phyloP scores from a whole-genome alignment of 2,888 invertebrate species.

The Salticus scenicus region DNA sequence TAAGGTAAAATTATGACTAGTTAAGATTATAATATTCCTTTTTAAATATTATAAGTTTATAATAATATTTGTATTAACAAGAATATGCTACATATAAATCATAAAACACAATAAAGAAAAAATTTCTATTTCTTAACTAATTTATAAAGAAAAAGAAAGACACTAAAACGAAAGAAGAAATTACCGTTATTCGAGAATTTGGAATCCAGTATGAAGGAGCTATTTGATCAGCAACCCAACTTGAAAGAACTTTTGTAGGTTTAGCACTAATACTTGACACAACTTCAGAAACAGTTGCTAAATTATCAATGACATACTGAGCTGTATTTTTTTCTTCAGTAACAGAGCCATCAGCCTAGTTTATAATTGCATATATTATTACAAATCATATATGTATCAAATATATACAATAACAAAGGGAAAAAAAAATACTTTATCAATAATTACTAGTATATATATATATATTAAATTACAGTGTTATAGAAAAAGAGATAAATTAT shows the following conservation, averaged over 20 bases:
- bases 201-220: constrained; percentile 88
- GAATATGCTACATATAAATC: too few relatives aligned
- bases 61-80: too few relatives aligned
- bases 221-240: constrained; percentile 86
- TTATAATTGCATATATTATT: background rate
- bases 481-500: too few relatives aligned
- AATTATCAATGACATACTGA: constrained; percentile 81
- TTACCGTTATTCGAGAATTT: constrained; percentile 84
- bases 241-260: constrained; percentile 82
- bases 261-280: constrained; percentile 82
- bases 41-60: too few relatives aligned
- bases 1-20: too few relatives aligned
- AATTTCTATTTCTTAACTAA: too few relatives aligned
- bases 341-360: constrained; percentile 76
- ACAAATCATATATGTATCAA: background rate
- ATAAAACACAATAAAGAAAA: too few relatives aligned
- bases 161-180: constrained; percentile 63
- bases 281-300: constrained; percentile 81
- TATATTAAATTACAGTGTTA: too few relatives aligned
- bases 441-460: background rate
- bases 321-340: constrained; percentile 78
- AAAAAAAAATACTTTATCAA: background rate
- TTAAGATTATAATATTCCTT: too few relatives aligned
- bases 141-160: too few relatives aligned
- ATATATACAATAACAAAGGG: background rate